Conservation (phyloP, 2,797 vertebrate species). For the Hyperoplus lanceolatus region DNA sequence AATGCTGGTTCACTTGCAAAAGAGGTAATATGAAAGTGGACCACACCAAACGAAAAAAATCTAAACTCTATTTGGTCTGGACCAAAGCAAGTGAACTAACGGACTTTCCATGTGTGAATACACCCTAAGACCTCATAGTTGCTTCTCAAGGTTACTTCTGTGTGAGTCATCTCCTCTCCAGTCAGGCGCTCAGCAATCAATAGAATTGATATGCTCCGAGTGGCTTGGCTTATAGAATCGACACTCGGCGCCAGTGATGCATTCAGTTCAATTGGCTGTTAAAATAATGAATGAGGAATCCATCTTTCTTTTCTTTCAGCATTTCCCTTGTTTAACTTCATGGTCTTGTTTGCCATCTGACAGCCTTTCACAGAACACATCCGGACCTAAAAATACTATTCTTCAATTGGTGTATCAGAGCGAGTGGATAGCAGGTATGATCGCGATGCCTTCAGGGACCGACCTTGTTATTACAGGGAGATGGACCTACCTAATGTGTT, state of each 20-base stretch:
- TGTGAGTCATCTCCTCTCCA: slow-evolving; percentile 67
- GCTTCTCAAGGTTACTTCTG: slow-evolving; percentile 64
- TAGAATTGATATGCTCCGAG: slow-evolving; percentile 69
- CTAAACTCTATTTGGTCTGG: too few species aligned
- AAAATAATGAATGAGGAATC: neutral
- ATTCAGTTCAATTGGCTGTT: neutral
- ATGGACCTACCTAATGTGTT: slow-evolving; percentile 47
- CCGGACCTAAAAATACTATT: slow-evolving; percentile 19
- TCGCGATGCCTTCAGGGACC: slow-evolving; percentile 58
- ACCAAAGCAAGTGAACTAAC: too few species aligned
- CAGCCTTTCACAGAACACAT: slow-evolving; percentile 36
- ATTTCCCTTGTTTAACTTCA: neutral
- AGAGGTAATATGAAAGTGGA: too few species aligned
- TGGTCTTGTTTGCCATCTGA: slow-evolving; percentile 14
- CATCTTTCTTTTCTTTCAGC: neutral
- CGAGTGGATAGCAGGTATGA: slow-evolving; percentile 50
- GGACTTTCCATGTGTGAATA: too few species aligned
- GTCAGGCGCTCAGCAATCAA: slow-evolving; percentile 74
- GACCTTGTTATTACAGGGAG: slow-evolving; percentile 68
- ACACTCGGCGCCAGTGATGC: neutral
- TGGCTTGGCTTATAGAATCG: slow-evolving; percentile 14
- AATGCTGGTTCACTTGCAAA: too few species aligned
- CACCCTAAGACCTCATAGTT: slow-evolving; percentile 72
- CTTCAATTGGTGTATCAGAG: slow-evolving; percentile 26
- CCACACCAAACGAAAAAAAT: too few species aligned